Evolutionary conservation across 2,113 vertebrate species (phyloP), one percentile per base, ranked within the genome.

Genomic region (Gobius niger): DNA sequence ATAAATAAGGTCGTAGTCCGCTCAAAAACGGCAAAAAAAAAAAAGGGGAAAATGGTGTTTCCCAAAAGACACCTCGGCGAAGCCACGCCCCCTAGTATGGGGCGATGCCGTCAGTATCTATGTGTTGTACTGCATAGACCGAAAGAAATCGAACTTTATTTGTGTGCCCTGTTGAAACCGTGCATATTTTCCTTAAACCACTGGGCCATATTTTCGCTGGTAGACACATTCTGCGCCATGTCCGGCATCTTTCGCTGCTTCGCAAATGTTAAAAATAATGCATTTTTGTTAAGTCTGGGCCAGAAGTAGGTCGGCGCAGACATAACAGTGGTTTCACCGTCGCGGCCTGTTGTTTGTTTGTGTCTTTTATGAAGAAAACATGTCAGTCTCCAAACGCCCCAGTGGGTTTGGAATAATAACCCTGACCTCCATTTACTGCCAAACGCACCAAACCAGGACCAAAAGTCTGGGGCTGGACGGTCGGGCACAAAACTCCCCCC

Each of bases 191-290:
- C 41, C 13, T n/a, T 4, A 59, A 59, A 59, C 16, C 56, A 15
- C 14, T 2, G 7, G 12, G 15, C 6, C 11, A 40, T 41, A 59
- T 59, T 59, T 40, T 14, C 11, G 12, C 5, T 13, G 1, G 47
- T 12, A 13, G 14, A 14, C 2, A n/a, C 34, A 2, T 44, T 41
- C 14, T 44, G 57, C 0, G 56, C 34, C 14, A 41, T 34, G 6
- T 34, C 56, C 34, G 7, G 7, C 42, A 40, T 42, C 41, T n/a
- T 44, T 42, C 40, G 24, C 57, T 42, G 57, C 34, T 10, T 9
- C 42, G 57, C 14, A 60, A 60, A 60, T 60, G 57, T 42, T 34
- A 42, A 60, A 60, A 60, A 60, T 9, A 60, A 14, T 42, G 13
- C 34, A 41, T 34, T 7, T 42, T 42, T 60, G 34, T 60, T n/a